Base-by-base conservation (phyloP, 2,797 vertebrate species). In the Phrynocephalus vlangalii region DNA sequence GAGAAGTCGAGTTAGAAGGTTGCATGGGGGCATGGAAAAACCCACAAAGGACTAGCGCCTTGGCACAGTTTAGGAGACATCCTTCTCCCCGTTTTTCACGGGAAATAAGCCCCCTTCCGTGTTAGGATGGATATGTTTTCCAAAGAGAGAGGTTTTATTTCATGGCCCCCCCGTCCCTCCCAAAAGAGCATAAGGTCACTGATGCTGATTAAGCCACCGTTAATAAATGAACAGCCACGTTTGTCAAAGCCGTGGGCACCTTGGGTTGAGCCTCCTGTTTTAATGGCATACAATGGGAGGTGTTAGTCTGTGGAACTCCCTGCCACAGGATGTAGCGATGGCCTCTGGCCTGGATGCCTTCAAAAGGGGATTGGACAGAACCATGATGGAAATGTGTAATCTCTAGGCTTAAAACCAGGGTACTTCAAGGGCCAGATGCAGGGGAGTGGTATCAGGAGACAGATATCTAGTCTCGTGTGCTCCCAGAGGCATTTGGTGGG, bases 11-110 rank as follows among this genome's bases (percentile, higher is more conserved):
- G 93, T 90, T 94, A 48, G 56, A 81, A 93, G 1, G 92, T 48
- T 93, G 90, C 93, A 90, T 86, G 92, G 86, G 84, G 82, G 86
- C 84, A 94, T 92, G 90, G 90, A 93, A 52, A 86, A 52, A 86
- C 93, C 92, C 85, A 79, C 86, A 87, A 82, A 90, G 84, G 84
- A 92, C 16, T 1, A 85, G 86, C 87, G 48, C 85, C 83, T 72
- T 88, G 82, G 80, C 87, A 70, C 56, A 60, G 28, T 73, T 85
- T 30, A 56, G 87, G 16, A 28, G 33, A 82, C 85, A 44, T 87
- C 11, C 83, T 68, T 94, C 85, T 87, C 72, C 52, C 28, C 60
- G 28, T 33, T 66, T 88, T 73, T 79, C 28, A 24, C 60, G n/a
- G 73, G 56, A 80, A 79, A 67, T 80, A 73, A 66, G 68, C 20